phyloP scores from a whole-genome alignment of 2,888 invertebrate species.

The Psococerastis gibbosa region DNA sequence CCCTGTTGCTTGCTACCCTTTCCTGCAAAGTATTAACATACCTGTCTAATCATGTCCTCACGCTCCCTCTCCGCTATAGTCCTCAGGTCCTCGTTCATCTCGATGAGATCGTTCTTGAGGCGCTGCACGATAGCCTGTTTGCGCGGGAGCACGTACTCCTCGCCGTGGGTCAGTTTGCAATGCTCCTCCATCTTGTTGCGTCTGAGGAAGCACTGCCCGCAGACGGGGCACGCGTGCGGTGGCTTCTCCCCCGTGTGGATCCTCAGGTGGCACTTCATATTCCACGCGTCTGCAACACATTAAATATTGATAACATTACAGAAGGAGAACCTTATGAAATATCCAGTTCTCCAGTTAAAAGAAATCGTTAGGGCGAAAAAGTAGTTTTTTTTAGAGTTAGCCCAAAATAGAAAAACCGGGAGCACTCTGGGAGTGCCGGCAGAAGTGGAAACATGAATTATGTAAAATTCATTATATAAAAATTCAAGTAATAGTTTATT shows the following conservation, averaged over 20 bases:
- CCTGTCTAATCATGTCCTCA: slow-evolving; percentile 2
- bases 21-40: too few species aligned
- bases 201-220: slow-evolving; percentile 7
- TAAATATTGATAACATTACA: not conserved
- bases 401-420: too few species aligned
- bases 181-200: slow-evolving; percentile 9
- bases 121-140: slow-evolving; percentile 5
- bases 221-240: slow-evolving; percentile 8
- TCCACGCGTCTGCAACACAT: slow-evolving; percentile 5
- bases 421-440: too few species aligned
- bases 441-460: too few species aligned
- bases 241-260: slow-evolving; percentile 8
- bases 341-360: too few species aligned
- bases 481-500: too few species aligned
- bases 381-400: too few species aligned
- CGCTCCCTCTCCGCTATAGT: slow-evolving; percentile 3
- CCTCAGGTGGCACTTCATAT: slow-evolving; percentile 6
- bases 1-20: too few species aligned
- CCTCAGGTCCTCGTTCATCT: slow-evolving; percentile 1
- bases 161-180: slow-evolving; percentile 9
- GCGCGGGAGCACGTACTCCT: slow-evolving; percentile 4
- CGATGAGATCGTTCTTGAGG: slow-evolving; percentile 7
- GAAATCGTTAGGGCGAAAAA: too few species aligned
- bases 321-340: too few species aligned
- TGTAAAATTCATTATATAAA: too few species aligned